A percentile compares a stretch with the other conserved stretches of the same genome.
Evolutionary conservation across 2,113 vertebrate species (phyloP).

Genomic region (Pyxicephalus adspersus): DNA sequence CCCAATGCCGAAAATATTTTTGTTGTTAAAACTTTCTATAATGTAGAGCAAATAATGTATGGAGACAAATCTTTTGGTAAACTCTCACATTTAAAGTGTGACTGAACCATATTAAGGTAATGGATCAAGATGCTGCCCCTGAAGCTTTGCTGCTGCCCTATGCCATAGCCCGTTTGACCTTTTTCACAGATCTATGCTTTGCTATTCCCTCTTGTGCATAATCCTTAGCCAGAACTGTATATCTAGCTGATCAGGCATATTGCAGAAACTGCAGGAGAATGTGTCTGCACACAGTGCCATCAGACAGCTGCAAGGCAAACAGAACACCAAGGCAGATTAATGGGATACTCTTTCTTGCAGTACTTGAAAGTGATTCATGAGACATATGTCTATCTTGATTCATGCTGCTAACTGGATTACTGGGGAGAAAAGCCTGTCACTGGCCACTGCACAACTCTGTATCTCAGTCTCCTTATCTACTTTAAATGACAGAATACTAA

Average conservation of each 20-base stretch:
- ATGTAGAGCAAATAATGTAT: no score
- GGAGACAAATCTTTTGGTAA: no score
- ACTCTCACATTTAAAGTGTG: no score
- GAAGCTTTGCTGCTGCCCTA: no score
- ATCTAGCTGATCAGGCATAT: not conserved
- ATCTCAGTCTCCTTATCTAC: constrained; percentile 78
- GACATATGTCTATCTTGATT: constrained; percentile 80
- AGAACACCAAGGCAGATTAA: constrained; percentile 87
- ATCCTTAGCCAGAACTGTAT: not conserved
- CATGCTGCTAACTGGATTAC: constrained; percentile 84
- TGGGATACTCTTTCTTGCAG: constrained; percentile 80
- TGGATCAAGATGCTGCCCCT: no score
- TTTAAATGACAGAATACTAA: constrained; percentile 83
- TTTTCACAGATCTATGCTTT: no score
- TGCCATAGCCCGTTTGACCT: no score
- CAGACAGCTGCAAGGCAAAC: constrained; percentile 85
- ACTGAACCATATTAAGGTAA: no score
- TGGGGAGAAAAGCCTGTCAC: constrained; percentile 77
- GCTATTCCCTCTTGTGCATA: no score
- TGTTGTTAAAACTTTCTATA: no score
- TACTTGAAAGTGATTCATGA: constrained; percentile 85
- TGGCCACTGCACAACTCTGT: constrained; percentile 72
- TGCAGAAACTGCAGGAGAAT: not conserved
- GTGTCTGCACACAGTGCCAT: constrained; percentile 78
- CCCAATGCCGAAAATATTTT: no score